A percentile compares a stretch with the other conserved stretches of the same genome.
These are phyloP conservation scores for Eupleurogrammus muticus DNA, from an alignment of 2,797 vertebrate genomes.

Conservation along the genomic window DNA sequence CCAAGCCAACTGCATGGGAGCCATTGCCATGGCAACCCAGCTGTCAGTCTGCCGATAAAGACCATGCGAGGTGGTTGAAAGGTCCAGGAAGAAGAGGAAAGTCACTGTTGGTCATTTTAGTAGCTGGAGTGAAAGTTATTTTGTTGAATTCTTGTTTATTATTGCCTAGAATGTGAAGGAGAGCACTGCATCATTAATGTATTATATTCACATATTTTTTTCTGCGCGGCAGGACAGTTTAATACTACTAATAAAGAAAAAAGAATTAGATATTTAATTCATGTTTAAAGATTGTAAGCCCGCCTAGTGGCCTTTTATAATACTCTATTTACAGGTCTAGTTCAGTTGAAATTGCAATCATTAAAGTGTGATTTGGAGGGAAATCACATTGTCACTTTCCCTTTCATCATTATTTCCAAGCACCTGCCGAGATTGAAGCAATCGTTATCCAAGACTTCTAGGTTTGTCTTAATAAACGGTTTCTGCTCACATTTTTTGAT, in stretches of 20 bases:
- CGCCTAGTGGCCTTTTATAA: not conserved
- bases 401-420: conserved; percentile 4
- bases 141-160: not conserved
- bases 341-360: conserved; percentile 2
- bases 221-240: not conserved
- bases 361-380: not conserved
- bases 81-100: not conserved
- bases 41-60: not conserved
- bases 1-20: not conserved
- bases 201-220: not conserved
- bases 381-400: conserved; percentile 6
- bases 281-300: not conserved
- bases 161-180: too few relatives aligned
- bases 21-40: not conserved
- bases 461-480: conserved; percentile 28
- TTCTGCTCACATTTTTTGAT: conserved; percentile 22
- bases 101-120: too few relatives aligned
- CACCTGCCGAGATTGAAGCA: conserved; percentile 4
- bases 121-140: not conserved
- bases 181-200: not conserved
- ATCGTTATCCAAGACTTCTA: conserved; percentile 14
- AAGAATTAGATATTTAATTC: too few relatives aligned
- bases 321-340: conserved; percentile 1
- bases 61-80: not conserved
- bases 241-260: too few relatives aligned